Conservation (phyloP, 1,140 invertebrate genomes). For the Phymastichus coffea region DNA sequence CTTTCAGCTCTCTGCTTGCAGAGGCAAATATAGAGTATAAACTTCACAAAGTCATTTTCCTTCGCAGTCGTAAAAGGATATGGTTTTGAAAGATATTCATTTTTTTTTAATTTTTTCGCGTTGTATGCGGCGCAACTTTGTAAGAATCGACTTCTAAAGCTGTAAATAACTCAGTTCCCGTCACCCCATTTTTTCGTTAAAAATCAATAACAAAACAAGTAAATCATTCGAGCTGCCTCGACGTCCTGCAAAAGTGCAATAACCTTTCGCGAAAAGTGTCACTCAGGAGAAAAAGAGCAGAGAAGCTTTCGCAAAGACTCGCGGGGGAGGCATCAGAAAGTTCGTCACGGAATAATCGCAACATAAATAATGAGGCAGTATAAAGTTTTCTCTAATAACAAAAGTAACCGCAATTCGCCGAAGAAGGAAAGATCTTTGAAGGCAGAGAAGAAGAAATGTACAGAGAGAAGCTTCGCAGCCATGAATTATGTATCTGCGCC, state of each 20-base stretch:
- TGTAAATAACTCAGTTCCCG: no score
- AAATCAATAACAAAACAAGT: no score
- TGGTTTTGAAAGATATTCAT: not conserved
- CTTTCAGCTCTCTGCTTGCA: conserved; percentile 5
- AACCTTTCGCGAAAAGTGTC: no score
- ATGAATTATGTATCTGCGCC: conserved; percentile 38
- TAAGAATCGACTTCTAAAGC: no score
- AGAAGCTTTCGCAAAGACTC: conserved; percentile 4
- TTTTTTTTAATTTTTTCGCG: no score
- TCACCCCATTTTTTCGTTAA: no score
- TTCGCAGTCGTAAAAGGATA: not conserved
- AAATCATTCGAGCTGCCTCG: no score
- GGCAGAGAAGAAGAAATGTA: not conserved
- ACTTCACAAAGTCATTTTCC: not conserved
- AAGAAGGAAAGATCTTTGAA: conserved; percentile 26
- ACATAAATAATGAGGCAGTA: conserved; percentile 37
- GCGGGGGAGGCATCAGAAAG: conserved; percentile 11
- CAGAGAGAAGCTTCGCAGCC: conserved; percentile 13
- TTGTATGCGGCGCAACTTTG: no score
- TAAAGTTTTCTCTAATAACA: conserved; percentile 37
- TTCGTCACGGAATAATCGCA: conserved; percentile 32
- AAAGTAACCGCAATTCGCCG: conserved; percentile 33
- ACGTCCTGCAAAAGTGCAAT: no score
- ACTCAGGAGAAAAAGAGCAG: not conserved
- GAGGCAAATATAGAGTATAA: conserved; percentile 12